Evolutionary conservation across 2,113 vertebrate genomes (phyloP).

Genomic region (Anguilla japonica): DNA sequence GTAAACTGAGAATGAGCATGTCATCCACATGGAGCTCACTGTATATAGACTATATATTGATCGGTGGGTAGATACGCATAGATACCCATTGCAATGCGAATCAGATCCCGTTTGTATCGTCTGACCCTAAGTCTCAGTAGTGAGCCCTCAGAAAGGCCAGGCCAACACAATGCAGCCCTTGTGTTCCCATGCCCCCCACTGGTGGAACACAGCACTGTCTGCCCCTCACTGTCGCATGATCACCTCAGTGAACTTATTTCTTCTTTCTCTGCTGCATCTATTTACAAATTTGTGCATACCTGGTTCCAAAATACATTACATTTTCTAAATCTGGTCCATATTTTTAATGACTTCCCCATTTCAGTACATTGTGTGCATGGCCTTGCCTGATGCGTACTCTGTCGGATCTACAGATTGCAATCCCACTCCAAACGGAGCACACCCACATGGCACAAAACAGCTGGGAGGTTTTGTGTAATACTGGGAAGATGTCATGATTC

Average conservation of each 20-base stretch:
- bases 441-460: background rate
- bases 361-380: background rate
- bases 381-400: background rate
- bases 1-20: no score
- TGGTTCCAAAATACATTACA: background rate
- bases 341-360: background rate
- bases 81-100: no score
- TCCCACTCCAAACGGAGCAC: background rate
- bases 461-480: constrained; percentile 7
- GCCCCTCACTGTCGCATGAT: background rate
- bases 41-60: no score
- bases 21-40: no score
- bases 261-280: background rate
- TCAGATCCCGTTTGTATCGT: no score
- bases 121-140: no score
- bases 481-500: constrained; percentile 17
- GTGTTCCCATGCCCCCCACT: no score
- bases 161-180: no score
- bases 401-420: background rate
- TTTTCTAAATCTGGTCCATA: constrained; percentile 3
- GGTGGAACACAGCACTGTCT: background rate
- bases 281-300: background rate
- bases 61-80: no score
- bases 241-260: background rate
- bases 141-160: no score